A percentile compares a stretch with the other conserved stretches of the same genome.
Evolutionary conservation across 2,113 vertebrate species (phyloP).

Genomic region (Eonycteris spelaea): DNA sequence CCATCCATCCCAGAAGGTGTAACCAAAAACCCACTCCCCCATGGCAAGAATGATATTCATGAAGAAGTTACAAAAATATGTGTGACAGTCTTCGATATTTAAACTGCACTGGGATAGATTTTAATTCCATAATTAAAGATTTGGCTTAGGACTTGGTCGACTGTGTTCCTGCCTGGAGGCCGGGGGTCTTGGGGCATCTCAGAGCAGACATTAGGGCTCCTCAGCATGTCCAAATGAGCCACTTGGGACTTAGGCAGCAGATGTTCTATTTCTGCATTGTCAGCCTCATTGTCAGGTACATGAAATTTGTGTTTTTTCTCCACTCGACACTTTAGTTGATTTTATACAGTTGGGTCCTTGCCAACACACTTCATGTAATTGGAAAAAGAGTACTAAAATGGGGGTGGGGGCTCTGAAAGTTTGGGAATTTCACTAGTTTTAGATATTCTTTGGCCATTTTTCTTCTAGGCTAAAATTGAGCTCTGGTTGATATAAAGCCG

Average conservation of each 20-base stretch:
- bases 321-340: background rate
- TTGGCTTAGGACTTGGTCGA: background rate
- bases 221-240: background rate
- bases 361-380: background rate
- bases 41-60: background rate
- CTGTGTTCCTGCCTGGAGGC: background rate
- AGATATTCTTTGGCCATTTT: background rate
- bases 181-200: background rate
- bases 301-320: background rate
- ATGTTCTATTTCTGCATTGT: background rate
- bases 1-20: background rate
- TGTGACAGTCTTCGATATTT: background rate
- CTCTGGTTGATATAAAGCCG: background rate
- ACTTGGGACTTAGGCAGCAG: background rate
- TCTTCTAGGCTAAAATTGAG: background rate
- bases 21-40: background rate
- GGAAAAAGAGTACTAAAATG: background rate
- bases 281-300: background rate
- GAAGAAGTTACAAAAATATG: background rate
- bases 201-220: background rate
- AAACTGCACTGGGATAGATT: background rate
- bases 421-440: background rate
- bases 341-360: background rate
- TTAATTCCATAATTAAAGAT: background rate
- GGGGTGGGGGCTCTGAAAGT: background rate